Base-by-base conservation (phyloP, 2,113 vertebrate species). In the Pitta sordida region DNA sequence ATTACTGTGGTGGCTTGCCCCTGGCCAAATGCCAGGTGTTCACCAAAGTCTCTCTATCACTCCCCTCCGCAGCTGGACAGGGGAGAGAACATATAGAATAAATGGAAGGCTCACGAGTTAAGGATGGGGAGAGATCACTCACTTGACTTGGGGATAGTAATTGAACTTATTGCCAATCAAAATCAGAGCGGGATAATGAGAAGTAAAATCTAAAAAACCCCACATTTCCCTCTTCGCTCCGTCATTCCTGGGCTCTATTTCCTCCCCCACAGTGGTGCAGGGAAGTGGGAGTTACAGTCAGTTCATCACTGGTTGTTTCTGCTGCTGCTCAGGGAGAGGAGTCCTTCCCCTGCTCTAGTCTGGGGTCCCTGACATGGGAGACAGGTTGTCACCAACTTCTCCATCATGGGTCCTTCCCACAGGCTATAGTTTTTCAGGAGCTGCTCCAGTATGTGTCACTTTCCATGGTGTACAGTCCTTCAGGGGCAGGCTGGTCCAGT, bases 31-130 rank as follows among this genome's bases (percentile, higher is more conserved):
- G 13, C 11, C 37, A 26, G 23, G 29, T 67, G 68, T n/a, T 74
- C 29, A 68, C 53, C 39, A 48, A 60, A 82, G 29, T 16, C 30
- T 7, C 20, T 83, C 11, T 6, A 13, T 46, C 63, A 65, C 20
- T 65, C 43, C 46, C 34, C 16, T 68, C 55, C 26, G 15, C 21
- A 55, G 2, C 34, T 62, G 30, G 30, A 41, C 21, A 60, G 69
- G 37, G 29, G 69, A 75, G n/a, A 39, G 20, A 41, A 34, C 41
- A 69, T 60, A 23, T 17, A 55, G n/a, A n/a, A n/a, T n/a, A n/a
- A n/a, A 16, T 0, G 0, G 34, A 83, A 41, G 34, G 8, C 39
- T 62, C 3, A 3, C 13, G 34, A 53, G 34, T 75, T 53, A 68
- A 12, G 9, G 11, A 53, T 9, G 39, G 78, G 39, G 17, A 41